phyloP scores from a whole-genome alignment of 2,888 invertebrate genomes.

The Pyrrhosoma nymphula region DNA sequence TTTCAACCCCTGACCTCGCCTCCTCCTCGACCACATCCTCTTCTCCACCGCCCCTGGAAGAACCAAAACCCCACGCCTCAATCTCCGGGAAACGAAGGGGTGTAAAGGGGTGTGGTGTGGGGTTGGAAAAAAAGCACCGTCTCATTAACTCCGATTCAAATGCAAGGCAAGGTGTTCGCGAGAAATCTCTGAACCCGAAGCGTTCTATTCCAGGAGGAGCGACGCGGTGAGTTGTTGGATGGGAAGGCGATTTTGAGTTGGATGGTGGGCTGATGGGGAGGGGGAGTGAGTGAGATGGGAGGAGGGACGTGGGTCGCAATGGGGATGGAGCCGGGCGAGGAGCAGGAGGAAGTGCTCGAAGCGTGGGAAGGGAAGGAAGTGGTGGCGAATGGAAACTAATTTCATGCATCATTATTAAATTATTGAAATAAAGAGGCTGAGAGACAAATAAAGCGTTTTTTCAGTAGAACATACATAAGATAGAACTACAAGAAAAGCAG shows the following conservation, averaged over 20 bases:
- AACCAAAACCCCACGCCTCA: too few relatives aligned
- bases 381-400: neutral
- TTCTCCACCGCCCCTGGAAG: neutral
- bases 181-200: neutral
- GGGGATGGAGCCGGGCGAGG: too few relatives aligned
- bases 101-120: neutral
- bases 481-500: too few relatives aligned
- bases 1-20: neutral
- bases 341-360: too few relatives aligned
- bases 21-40: neutral
- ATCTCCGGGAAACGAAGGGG: neutral
- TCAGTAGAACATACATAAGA: too few relatives aligned
- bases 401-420: neutral
- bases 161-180: conserved; percentile 10
- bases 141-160: conserved; percentile 32
- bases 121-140: neutral
- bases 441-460: too few relatives aligned
- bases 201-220: neutral
- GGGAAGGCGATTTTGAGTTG: neutral
- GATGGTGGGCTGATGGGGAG: neutral
- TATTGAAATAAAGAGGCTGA: too few relatives aligned
- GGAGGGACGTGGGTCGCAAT: neutral
- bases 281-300: neutral
- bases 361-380: neutral
- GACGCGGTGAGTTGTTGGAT: neutral